Conservation (phyloP, 1,140 invertebrate species). For the Andrena cerasifolii region DNA sequence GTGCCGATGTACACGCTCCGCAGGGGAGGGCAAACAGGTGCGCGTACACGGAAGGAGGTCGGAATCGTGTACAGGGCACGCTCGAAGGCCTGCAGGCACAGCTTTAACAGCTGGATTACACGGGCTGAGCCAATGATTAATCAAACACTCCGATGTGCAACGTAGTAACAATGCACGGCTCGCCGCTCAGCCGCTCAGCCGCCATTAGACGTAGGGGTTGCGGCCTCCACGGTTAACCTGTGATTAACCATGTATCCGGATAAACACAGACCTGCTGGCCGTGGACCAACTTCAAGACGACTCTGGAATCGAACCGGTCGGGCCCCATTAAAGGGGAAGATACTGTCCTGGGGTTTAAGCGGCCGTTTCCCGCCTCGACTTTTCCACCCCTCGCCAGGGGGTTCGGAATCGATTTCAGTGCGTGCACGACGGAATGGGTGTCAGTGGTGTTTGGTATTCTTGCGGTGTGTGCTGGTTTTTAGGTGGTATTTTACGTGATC, state of each 20-base stretch:
- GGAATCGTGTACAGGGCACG: slow-evolving; percentile 9
- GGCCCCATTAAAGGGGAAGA: slow-evolving; percentile 49
- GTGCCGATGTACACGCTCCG: neutral
- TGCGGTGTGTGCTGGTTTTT: neutral
- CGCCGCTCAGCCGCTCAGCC: slow-evolving; percentile 62
- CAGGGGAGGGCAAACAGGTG: slow-evolving; percentile 9
- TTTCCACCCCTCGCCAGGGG: neutral
- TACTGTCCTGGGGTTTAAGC: neutral
- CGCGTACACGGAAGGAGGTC: neutral
- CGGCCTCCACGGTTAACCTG: slow-evolving; percentile 65
- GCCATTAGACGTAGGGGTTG: slow-evolving; percentile 68
- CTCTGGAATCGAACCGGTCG: slow-evolving; percentile 40
- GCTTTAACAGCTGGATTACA: slow-evolving; percentile 71
- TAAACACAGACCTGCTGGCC: slow-evolving; percentile 60
- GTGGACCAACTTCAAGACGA: slow-evolving; percentile 57
- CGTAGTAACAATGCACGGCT: slow-evolving; percentile 70
- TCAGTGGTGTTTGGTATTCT: slow-evolving; percentile 11
- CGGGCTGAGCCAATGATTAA: slow-evolving; percentile 72
- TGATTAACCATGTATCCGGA: slow-evolving; percentile 68
- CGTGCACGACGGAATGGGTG: neutral
- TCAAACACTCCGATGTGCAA: slow-evolving; percentile 69
- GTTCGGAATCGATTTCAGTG: neutral
- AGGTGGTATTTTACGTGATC: too few relatives aligned
- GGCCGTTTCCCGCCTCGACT: neutral
- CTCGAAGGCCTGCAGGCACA: slow-evolving; percentile 35